Evolutionary conservation across 2,797 vertebrate species (phyloP).

Genomic region (Aphelocoma californica): DNA sequence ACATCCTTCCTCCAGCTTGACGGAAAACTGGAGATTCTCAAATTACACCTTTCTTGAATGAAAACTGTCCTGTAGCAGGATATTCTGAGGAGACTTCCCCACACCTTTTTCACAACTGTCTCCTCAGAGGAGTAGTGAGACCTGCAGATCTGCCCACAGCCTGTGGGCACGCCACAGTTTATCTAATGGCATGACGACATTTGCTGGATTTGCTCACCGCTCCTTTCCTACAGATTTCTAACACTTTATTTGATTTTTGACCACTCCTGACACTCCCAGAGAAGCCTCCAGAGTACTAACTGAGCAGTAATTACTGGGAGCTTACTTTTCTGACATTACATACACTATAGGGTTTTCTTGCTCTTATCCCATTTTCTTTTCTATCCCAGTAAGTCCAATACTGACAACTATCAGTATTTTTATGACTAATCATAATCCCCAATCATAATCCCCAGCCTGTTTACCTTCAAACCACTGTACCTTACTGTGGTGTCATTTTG

Average conservation of each 20-base stretch:
- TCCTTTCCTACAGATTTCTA: not conserved
- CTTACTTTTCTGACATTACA: not conserved
- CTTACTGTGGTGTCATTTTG: not conserved
- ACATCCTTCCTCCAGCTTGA: not conserved
- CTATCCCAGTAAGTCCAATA: not conserved
- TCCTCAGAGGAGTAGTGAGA: not conserved
- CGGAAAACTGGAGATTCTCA: not conserved
- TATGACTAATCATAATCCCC: not conserved
- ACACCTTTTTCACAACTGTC: not conserved
- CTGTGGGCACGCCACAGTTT: not conserved
- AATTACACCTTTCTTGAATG: not conserved
- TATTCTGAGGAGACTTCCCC: not conserved
- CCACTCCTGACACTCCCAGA: not conserved
- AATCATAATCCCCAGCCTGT: not conserved
- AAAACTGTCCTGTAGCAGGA: not conserved
- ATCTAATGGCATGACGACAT: not conserved
- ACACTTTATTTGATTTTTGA: not conserved
- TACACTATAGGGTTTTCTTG: not conserved
- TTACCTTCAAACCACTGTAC: not conserved
- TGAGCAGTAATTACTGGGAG: not conserved
- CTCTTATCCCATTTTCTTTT: not conserved
- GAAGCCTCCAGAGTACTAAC: not conserved
- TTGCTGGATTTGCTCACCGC: not conserved
- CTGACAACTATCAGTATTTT: not conserved
- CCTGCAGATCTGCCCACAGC: not conserved